Percentiles rank a stretch among this genome's conserved stretches.
phyloP scores from a whole-genome alignment of 1,140 invertebrate genomes.

The Pseudomyrmex dendroicus region DNA sequence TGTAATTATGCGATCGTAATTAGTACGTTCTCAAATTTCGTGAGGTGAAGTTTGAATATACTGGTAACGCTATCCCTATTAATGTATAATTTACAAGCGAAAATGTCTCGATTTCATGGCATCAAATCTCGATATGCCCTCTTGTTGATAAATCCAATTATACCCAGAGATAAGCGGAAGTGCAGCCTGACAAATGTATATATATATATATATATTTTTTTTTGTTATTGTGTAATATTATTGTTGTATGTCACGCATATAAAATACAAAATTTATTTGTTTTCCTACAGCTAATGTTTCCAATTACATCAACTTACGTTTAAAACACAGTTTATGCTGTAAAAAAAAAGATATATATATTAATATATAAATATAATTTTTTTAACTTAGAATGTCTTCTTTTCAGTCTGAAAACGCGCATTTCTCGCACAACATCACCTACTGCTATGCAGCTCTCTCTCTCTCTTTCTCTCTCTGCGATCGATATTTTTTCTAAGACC shows the following conservation, averaged over 20 bases:
- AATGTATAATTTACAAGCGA: constrained; percentile 39
- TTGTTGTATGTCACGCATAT: no score
- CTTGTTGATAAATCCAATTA: constrained; percentile 54
- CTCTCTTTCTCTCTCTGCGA: no score
- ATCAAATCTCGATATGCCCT: neutral
- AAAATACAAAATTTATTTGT: no score
- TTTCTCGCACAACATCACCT: neutral
- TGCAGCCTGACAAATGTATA: neutral
- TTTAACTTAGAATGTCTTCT: neutral
- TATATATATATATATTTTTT: neutral
- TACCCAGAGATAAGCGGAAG: neutral
- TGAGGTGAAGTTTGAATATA: constrained; percentile 29
- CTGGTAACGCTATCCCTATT: constrained; percentile 44
- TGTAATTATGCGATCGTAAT: constrained; percentile 52
- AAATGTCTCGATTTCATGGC: constrained; percentile 41
- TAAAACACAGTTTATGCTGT: no score
- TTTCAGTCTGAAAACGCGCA: neutral
- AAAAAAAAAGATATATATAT: neutral
- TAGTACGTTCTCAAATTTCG: constrained; percentile 52
- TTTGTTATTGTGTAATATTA: no score
- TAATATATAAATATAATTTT: neutral
- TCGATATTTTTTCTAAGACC: constrained; percentile 25
- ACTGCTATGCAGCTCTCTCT: neutral
- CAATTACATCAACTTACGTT: no score
- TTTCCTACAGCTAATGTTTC: no score